Percentiles rank a stretch among this genome's conserved stretches.
Conservation (phyloP, 2,113 vertebrate species). For the Petaurus breviceps region DNA sequence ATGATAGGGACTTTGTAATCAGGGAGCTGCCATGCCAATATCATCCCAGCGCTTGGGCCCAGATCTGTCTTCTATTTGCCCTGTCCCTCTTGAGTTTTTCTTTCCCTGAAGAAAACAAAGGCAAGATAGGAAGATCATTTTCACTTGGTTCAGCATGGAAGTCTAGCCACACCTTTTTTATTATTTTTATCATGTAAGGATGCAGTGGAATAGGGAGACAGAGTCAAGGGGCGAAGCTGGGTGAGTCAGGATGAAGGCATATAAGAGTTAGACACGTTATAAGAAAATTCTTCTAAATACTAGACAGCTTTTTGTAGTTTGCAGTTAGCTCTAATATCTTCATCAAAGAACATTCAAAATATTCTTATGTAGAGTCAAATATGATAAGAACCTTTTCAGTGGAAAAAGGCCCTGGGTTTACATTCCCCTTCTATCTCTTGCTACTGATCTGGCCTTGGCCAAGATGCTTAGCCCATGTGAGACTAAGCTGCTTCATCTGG, state of each 20-base stretch:
- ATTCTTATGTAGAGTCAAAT: background rate
- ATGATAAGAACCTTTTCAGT: background rate
- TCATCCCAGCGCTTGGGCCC: background rate
- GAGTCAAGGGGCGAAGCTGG: background rate
- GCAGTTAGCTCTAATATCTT: background rate
- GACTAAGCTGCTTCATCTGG: background rate
- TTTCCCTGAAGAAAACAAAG: slow-evolving; percentile 61
- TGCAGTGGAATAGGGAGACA: background rate
- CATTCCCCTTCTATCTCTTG: background rate
- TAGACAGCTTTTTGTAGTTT: background rate
- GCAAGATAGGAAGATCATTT: slow-evolving; percentile 53
- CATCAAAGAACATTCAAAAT: background rate
- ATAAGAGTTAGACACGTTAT: background rate
- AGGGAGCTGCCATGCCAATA: background rate
- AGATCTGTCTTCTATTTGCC: slow-evolving; percentile 6
- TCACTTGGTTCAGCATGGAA: slow-evolving; percentile 19
- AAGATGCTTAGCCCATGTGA: background rate
- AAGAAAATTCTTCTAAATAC: background rate
- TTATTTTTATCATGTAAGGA: too few species aligned
- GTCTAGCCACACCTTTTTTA: background rate
- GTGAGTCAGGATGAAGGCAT: background rate
- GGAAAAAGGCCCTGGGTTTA: background rate
- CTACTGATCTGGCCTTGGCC: background rate
- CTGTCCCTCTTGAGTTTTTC: slow-evolving; percentile 48
- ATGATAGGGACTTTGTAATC: background rate